Evolutionary conservation across 30 jellyfish, hydroid and myxozoan genomes (phyloP), one percentile per base, ranked within the genome.

Genomic region (Rhopilema esculentum): DNA sequence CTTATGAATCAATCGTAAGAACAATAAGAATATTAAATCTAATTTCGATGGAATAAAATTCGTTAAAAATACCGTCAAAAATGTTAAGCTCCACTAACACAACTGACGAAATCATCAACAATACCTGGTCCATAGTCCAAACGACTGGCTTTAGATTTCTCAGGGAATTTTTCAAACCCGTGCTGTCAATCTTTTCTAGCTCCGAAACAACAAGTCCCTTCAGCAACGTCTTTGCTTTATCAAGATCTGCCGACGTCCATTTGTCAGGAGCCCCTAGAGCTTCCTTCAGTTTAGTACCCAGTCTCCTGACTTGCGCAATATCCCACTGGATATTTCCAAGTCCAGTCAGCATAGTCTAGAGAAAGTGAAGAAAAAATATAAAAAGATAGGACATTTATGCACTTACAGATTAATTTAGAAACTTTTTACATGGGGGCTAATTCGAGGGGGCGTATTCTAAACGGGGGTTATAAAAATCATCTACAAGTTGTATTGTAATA

Each of bases 121-220:
- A 12, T 72, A 79, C 98, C 89, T 91, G 98, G 29, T 91, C 95
- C 0, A 49, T 63, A 21, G 91, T 76, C 98, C 98, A 91, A 33
- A 79, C 61, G 29, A 86, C 93, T 22, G 40, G 66, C 72, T 91
- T 73, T 6, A 69, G 79, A 28, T 64, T 50, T 48, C 73, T 32
- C 30, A 91, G 57, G 12, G 93, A 72, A 7, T 25, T 30, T 9
- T 53, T 81, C 15, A 91, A 52, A 23, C 51, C 81, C 12, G 83
- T 57, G 57, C 40, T 62, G 27, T 80, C 81, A 25, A 91, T 80
- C 70, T 71, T 85, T 52, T 85, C 88, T 23, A 91, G 64, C 23
- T 85, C 96, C 15, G 91, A 69, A n/a, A 74, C 86, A 4, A 49
- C 48, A 16, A 91, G 77, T 8, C 93, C 90, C 22, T 77, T 61